Evolutionary conservation across 1,140 invertebrate species (phyloP), one percentile per base, ranked within the genome.

Genomic region (Dinoponera quadriceps): DNA sequence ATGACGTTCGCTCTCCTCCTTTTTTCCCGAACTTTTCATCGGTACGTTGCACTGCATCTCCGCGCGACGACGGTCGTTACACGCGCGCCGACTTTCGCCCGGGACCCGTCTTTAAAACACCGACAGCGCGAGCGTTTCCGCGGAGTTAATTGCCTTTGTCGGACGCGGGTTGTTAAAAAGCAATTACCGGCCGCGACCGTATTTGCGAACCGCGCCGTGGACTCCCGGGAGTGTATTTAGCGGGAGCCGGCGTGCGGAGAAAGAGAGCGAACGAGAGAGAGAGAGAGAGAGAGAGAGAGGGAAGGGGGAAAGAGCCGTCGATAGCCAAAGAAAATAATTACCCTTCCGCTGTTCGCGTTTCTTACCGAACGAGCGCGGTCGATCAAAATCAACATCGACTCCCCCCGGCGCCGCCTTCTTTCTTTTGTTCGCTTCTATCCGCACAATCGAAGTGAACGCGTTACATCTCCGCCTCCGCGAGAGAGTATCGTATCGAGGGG

Each of bases 241-340:
- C 65, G 51, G 33, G 57, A 69, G 51, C 65, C 75, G 48, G 38
- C 7, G 27, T 9, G 38, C n/a, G n/a, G n/a, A n/a, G n/a, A n/a
- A n/a, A n/a, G 38, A 1, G 38, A 3, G 38, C 38, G 38, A 33
- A 7, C 33, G 38, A 44, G 38, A 44, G 38, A 44, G 1, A 44
- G 38, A 44, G 7, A 44, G 7, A 44, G 38, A 44, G 38, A 44
- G 38, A 3, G 38, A 44, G 38, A 44, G 7, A 44, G 38, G 11
- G 7, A 9, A 11, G 38, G 7, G 38, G 38, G 38, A 44, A 16
- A 66, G 73, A 62, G 25, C 74, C 74, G 65, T 80, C 75, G 75
- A 80, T 80, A 22, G 75, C 51, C 75, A 80, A 80, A 80, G 75
- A 80, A 80, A 80, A 80, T 80, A 80, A 80, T 80, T 80, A 80